Percentiles rank a stretch among this genome's conserved stretches.
These are phyloP conservation scores for Megaceryle alcyon DNA, from an alignment of 2,797 vertebrate species.

Conservation along the genomic window DNA sequence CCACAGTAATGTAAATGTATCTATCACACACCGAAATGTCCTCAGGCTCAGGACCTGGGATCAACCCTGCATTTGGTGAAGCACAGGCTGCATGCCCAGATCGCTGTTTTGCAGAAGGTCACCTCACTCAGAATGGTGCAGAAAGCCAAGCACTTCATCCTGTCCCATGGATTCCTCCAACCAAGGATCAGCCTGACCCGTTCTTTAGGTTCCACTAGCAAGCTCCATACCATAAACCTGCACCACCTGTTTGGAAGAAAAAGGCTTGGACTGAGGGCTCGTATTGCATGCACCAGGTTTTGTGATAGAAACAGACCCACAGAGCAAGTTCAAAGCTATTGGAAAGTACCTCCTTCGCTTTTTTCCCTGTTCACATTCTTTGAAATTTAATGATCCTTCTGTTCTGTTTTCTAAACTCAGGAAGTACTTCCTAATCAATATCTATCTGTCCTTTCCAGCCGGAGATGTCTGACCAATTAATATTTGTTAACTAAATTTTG, in stretches of 20 bases:
- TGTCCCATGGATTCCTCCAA: background rate
- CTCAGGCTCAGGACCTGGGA: background rate
- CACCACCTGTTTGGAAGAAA: background rate
- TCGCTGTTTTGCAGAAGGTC: background rate
- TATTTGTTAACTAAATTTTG: background rate
- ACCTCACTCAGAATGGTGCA: background rate
- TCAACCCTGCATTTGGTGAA: background rate
- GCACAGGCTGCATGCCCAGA: background rate
- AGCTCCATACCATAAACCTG: background rate
- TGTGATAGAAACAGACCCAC: background rate
- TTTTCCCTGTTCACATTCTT: background rate
- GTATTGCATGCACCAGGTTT: background rate
- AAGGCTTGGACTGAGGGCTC: background rate
- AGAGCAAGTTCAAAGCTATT: background rate
- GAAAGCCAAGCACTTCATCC: accelerated
- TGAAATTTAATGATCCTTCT: background rate
- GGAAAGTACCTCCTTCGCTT: background rate
- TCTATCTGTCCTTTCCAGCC: background rate
- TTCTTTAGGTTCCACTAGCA: background rate
- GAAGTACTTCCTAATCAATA: background rate
- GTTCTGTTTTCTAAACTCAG: background rate
- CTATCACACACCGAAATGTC: background rate
- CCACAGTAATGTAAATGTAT: background rate
- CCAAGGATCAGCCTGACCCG: background rate
- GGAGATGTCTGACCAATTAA: background rate